phyloP scores from a whole-genome alignment of 2,888 invertebrate genomes.

The Tachina fera region DNA sequence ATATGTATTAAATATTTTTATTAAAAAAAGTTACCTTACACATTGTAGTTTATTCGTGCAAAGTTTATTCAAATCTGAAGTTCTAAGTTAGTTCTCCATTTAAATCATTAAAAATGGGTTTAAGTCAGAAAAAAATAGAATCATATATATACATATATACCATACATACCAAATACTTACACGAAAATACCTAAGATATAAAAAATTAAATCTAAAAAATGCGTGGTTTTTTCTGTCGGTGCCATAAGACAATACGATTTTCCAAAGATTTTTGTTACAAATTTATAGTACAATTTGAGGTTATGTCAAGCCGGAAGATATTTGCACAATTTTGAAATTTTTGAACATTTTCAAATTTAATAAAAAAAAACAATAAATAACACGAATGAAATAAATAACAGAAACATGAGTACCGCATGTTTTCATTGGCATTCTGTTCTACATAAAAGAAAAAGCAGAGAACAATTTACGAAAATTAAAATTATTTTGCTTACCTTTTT shows the following conservation, averaged over 20 bases:
- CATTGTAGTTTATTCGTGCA: no score
- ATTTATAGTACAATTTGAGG: conserved; percentile 51
- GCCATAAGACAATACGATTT: conserved; percentile 25
- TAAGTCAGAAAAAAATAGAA: no score
- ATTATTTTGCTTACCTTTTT: conserved; percentile 54
- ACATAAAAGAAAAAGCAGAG: conserved; percentile 19
- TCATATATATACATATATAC: neutral
- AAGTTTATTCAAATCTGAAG: no score
- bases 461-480: neutral
- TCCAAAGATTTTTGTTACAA: conserved; percentile 20
- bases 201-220: conserved; percentile 30
- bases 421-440: conserved; percentile 33
- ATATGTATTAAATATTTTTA: no score
- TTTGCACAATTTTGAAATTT: conserved; percentile 42
- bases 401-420: conserved; percentile 54
- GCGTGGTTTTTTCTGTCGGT: conserved; percentile 20
- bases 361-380: conserved; percentile 33
- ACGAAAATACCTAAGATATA: conserved; percentile 21
- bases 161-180: neutral
- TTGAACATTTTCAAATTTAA: neutral
- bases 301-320: conserved; percentile 69
- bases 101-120: no score
- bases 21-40: no score
- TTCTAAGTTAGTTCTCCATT: no score
- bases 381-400: conserved; percentile 3